Conservation (phyloP, 2,797 vertebrate species). For the Falco novaeseelandiae region DNA sequence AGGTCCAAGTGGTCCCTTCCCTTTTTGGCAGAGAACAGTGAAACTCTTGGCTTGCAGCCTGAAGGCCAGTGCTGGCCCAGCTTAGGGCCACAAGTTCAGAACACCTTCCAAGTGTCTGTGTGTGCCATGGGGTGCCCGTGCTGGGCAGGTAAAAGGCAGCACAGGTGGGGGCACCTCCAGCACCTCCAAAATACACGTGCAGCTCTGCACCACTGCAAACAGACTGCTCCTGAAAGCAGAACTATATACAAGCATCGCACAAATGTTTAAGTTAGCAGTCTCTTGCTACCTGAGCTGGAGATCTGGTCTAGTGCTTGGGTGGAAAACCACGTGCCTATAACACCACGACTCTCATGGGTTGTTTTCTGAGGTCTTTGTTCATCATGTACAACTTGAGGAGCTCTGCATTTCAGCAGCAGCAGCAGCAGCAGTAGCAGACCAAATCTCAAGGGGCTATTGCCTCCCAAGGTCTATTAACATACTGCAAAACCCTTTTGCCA, state of each 20-base stretch:
- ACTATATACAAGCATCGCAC: not conserved
- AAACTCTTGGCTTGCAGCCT: not conserved
- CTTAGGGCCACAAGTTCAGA: not conserved
- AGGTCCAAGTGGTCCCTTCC: not conserved
- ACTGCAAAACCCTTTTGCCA: not conserved
- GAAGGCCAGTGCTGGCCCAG: not conserved
- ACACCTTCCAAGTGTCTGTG: not conserved
- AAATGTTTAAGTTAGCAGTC: not conserved
- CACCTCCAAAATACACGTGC: fast-evolving
- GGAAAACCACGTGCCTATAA: not conserved
- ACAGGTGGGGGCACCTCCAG: not conserved
- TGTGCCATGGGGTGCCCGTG: fast-evolving
- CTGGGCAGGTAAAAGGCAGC: not conserved
- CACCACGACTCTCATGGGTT: fast-evolving
- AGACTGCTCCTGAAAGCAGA: not conserved
- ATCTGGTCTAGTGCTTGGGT: not conserved
- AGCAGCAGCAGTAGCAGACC: not conserved
- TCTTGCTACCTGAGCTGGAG: not conserved
- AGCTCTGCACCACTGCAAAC: not conserved
- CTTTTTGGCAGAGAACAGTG: not conserved
- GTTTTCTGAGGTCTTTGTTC: not conserved
- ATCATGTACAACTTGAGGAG: not conserved
- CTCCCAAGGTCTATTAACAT: not conserved
- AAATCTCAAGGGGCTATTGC: not conserved
- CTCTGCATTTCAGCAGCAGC: not conserved